phyloP scores from a whole-genome alignment of 2,113 vertebrate species.

The Pseudopodoces humilis region DNA sequence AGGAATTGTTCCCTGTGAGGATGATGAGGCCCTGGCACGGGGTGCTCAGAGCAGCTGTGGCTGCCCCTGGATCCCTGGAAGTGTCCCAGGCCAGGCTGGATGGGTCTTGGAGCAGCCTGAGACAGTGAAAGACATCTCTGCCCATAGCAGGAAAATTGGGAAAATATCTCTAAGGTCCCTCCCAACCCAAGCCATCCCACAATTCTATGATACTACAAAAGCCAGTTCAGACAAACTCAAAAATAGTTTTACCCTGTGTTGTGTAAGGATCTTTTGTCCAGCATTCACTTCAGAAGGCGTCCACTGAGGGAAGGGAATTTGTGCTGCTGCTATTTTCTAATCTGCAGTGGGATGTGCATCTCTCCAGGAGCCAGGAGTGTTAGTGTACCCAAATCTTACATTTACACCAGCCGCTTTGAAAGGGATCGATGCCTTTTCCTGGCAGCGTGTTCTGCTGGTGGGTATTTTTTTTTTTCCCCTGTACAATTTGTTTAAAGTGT shows the following conservation, averaged over 20 bases:
- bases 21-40: fast-evolving
- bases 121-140: background rate
- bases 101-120: fast-evolving
- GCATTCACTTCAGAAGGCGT: background rate
- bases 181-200: background rate
- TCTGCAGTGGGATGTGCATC: background rate
- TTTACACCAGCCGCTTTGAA: background rate
- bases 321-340: background rate
- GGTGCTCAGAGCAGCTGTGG: background rate
- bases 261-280: background rate
- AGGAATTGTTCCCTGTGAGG: background rate
- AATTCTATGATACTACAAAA: background rate
- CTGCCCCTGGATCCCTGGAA: background rate
- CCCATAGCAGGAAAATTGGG: fast-evolving
- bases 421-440: background rate
- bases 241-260: background rate
- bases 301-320: background rate
- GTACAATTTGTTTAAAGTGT: background rate
- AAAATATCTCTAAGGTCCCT: background rate
- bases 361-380: background rate
- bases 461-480: background rate
- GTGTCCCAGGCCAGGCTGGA: background rate
- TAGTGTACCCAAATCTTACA: background rate
- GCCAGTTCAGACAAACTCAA: background rate
- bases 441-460: background rate